Conservation (phyloP, 2,113 vertebrate genomes). For the Gopherus flavomarginatus region DNA sequence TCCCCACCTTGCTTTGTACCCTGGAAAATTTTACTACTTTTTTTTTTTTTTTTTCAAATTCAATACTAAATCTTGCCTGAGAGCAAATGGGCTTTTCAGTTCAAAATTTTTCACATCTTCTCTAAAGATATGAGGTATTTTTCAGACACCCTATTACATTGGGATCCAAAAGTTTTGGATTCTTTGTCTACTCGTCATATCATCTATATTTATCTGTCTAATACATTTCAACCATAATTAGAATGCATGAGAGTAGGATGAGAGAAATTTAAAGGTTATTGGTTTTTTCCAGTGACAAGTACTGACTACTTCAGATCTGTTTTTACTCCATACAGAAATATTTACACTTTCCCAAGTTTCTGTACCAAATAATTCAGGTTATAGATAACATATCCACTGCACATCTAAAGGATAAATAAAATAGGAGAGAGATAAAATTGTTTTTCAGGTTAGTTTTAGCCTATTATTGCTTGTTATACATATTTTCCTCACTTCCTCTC, state of each 20-base stretch:
- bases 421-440: not conserved
- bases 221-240: not conserved
- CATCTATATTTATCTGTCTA: not conserved
- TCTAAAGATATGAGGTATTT: not conserved
- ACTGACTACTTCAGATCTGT: not conserved
- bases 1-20: not conserved
- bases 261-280: not conserved
- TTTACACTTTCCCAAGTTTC: slow-evolving; percentile 1
- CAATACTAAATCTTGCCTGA: not conserved
- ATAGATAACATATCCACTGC: not conserved
- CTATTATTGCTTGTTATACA: not conserved
- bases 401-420: not conserved
- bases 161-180: not conserved
- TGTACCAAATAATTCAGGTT: not conserved
- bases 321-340: not conserved
- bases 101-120: not conserved
- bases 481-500: not conserved
- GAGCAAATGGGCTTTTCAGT: not conserved
- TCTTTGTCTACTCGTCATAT: not conserved
- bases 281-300: not conserved
- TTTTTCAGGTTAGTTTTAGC: not conserved
- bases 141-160: not conserved
- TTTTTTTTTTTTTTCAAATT: not conserved
- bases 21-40: not conserved
- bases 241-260: not conserved